Evolutionary conservation across 2,888 invertebrate species (phyloP).

Genomic region (Tipula lateralis): DNA sequence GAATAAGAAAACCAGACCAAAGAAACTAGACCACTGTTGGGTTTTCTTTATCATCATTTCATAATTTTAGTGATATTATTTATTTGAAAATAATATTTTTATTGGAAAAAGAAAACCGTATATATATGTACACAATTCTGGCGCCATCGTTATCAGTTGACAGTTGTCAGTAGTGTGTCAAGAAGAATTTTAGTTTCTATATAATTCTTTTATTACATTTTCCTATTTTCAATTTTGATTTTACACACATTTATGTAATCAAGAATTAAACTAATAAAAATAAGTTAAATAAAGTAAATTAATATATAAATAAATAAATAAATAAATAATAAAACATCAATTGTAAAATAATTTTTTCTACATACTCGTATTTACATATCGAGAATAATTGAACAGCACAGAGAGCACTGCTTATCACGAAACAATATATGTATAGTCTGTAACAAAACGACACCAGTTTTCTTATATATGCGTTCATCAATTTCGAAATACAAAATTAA

Average conservation of each 20-base stretch:
- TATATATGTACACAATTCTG: not conserved
- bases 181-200: slow-evolving; percentile 2
- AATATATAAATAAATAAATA: not conserved
- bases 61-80: not conserved
- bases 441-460: not conserved
- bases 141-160: slow-evolving; percentile 1
- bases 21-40: not conserved
- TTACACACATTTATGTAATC: not conserved
- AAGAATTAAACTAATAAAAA: not conserved
- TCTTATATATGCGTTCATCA: not conserved
- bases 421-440: not conserved
- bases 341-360: not conserved
- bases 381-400: not conserved
- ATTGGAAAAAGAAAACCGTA: not conserved
- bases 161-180: not conserved
- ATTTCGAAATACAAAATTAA: not conserved
- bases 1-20: not conserved
- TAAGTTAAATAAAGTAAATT: not conserved
- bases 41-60: not conserved
- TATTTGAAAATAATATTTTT: slow-evolving; percentile 1
- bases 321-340: slow-evolving; percentile 4
- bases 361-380: not conserved
- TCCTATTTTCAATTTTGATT: not conserved
- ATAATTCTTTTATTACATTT: slow-evolving; percentile 20
- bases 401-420: not conserved